phyloP scores from a whole-genome alignment of 2,797 vertebrate genomes.

The Sebastes wilsoni region DNA sequence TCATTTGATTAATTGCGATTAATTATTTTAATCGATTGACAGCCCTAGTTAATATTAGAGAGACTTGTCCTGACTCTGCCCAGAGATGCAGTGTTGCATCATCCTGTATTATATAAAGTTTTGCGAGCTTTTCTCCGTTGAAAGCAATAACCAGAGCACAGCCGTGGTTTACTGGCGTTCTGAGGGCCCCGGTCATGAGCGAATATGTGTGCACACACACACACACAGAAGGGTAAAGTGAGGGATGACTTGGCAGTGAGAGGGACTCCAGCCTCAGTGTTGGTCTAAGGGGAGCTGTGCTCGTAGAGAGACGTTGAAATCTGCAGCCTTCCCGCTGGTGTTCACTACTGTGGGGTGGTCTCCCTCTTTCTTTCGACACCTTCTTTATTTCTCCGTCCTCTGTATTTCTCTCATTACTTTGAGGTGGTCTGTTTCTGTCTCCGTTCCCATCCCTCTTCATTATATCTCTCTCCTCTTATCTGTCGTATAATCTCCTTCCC shows the following conservation, averaged over 20 bases:
- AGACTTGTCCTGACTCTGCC: constrained; percentile 9
- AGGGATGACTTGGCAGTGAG: constrained; percentile 67
- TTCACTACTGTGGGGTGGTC: constrained; percentile 63
- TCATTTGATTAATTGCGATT: too few relatives aligned
- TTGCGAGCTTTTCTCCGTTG: constrained; percentile 42
- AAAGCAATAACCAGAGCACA: constrained; percentile 62
- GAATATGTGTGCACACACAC: constrained; percentile 11
- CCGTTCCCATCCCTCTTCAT: constrained; percentile 25
- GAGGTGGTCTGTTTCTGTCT: constrained; percentile 63
- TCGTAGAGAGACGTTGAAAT: constrained; percentile 56
- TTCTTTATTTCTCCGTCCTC: constrained; percentile 52
- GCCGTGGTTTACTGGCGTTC: constrained; percentile 52
- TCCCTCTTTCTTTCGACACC: constrained; percentile 53
- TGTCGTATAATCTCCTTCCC: constrained; percentile 28
- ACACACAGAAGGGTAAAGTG: constrained; percentile 42
- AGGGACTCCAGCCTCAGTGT: constrained; percentile 47
- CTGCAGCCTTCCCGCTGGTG: constrained; percentile 51
- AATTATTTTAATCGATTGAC: too few relatives aligned
- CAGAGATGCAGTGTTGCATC: constrained; percentile 56
- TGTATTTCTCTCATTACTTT: constrained; percentile 48
- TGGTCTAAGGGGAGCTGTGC: constrained; percentile 61
- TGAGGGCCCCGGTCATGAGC: constrained; percentile 48
- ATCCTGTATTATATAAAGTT: constrained; percentile 52
- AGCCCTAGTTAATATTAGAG: constrained; percentile 12
- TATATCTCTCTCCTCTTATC: constrained; percentile 21